Evolutionary conservation across 2,888 invertebrate species (phyloP).

Genomic region (Cerastis leucographa): DNA sequence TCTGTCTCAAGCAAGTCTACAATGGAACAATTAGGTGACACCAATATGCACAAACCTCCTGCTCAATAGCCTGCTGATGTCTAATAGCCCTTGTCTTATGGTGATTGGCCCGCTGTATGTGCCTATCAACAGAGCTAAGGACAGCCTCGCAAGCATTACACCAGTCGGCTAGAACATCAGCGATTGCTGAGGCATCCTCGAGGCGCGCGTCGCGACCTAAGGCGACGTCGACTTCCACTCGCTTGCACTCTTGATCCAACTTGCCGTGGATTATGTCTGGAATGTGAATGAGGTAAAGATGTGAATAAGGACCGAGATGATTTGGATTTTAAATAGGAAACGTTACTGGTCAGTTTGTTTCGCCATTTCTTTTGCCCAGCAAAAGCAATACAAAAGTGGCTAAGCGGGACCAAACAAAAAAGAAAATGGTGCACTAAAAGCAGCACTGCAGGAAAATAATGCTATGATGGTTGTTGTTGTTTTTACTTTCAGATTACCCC

Average conservation of each 20-base stretch:
- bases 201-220: slow-evolving; percentile 97
- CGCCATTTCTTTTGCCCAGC: no score
- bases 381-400: background rate
- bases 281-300: slow-evolving; percentile 54
- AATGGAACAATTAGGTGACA: background rate
- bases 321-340: background rate
- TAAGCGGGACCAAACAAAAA: no score
- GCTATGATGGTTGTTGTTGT: no score
- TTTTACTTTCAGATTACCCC: no score
- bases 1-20: background rate
- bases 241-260: slow-evolving; percentile 98
- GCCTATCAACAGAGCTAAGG: slow-evolving; percentile 96
- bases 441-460: no score
- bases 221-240: slow-evolving; percentile 98
- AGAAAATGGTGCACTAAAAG: no score
- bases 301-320: background rate
- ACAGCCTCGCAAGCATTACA: slow-evolving; percentile 97
- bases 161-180: slow-evolving; percentile 96
- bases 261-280: slow-evolving; percentile 98
- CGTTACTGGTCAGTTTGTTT: background rate
- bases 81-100: slow-evolving; percentile 95
- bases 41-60: slow-evolving; percentile 91
- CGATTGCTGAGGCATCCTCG: slow-evolving; percentile 95
- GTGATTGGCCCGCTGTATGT: slow-evolving; percentile 96
- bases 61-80: slow-evolving; percentile 95